Evolutionary conservation across 2,113 vertebrate species (phyloP).

Genomic region (Pantherophis guttatus): DNA sequence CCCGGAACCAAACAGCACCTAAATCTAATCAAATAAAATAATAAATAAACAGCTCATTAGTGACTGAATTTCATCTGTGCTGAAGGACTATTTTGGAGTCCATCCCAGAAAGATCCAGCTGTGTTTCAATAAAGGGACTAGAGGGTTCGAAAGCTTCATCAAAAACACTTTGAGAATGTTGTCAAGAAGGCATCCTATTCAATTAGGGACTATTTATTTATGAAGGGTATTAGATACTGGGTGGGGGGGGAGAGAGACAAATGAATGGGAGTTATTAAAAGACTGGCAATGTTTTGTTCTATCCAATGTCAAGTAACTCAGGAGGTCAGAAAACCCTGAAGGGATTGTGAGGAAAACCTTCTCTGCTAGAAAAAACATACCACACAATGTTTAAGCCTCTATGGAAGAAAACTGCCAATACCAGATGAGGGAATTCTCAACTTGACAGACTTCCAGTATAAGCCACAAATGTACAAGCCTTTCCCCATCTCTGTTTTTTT

Average conservation of each 20-base stretch:
- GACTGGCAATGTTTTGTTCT: not conserved
- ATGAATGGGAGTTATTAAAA: constrained; percentile 12
- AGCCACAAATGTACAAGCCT: not conserved
- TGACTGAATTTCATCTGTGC: constrained; percentile 55
- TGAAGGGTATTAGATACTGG: not conserved
- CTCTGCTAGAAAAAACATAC: constrained; percentile 4
- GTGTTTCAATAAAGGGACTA: constrained; percentile 53
- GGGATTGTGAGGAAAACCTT: constrained; percentile 17
- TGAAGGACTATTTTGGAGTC: constrained; percentile 56
- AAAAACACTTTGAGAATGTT: constrained; percentile 39
- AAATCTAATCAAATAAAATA: not conserved
- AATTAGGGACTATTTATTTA: constrained; percentile 38
- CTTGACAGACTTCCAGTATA: not conserved
- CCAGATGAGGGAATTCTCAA: not conserved
- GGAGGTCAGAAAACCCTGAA: constrained; percentile 15
- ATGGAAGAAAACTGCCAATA: not conserved
- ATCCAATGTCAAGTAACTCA: not conserved
- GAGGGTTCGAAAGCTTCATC: not conserved
- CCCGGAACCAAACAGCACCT: not conserved
- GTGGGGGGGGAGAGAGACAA: not conserved
- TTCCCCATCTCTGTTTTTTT: not conserved
- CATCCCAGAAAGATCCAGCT: constrained; percentile 61
- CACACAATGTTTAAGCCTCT: not conserved
- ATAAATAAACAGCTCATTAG: constrained; percentile 28
- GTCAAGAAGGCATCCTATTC: constrained; percentile 33